These are phyloP conservation scores for Acrossocheilus wenchowensis DNA, from an alignment of 2,797 vertebrate species.

Conservation along the genomic window DNA sequence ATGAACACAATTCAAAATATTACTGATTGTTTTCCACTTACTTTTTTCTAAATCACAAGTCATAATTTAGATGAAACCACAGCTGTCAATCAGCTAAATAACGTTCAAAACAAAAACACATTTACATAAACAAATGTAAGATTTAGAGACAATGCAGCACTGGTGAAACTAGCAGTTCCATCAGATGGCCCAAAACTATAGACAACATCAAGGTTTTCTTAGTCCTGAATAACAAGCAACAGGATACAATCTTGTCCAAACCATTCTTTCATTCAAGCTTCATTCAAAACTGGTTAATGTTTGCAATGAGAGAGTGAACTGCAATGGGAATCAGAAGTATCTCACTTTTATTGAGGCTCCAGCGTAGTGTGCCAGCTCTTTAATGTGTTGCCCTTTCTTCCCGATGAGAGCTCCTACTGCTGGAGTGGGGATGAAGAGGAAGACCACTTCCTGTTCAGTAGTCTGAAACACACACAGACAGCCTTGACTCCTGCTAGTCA, in stretches of 20 bases:
- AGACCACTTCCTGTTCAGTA: constrained; percentile 92
- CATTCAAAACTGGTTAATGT: neutral
- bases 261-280: neutral
- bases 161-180: neutral
- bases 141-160: neutral
- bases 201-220: neutral
- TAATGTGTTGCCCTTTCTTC: constrained; percentile 96
- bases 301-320: neutral
- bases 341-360: constrained; percentile 95
- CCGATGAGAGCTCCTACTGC: constrained; percentile 95
- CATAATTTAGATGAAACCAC: neutral
- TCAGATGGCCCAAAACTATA: neutral
- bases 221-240: neutral
- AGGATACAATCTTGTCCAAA: neutral
- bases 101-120: neutral
- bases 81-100: neutral
- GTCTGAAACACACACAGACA: constrained; percentile 69
- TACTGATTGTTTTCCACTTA: neutral
- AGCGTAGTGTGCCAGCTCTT: constrained; percentile 93
- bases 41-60: neutral
- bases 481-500: constrained; percentile 23
- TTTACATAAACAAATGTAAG: neutral
- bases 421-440: constrained; percentile 95
- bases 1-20: neutral
- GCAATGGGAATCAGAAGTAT: neutral